A percentile compares a stretch with the other conserved stretches of the same genome.
phyloP scores from a whole-genome alignment of 2,888 invertebrate genomes.

The Cerceris rybyensis region DNA sequence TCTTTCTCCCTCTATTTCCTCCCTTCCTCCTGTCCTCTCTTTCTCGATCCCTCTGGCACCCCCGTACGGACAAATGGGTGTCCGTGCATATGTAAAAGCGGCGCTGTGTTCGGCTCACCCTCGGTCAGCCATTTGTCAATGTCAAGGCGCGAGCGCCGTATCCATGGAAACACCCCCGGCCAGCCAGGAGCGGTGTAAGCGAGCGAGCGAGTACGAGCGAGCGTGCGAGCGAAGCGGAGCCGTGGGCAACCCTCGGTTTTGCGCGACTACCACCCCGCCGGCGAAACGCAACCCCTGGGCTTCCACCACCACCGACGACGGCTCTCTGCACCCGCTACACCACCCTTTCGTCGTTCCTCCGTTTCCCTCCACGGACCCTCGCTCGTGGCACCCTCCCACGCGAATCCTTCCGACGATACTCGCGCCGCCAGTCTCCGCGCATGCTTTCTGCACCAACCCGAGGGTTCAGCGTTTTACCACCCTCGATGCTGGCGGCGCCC shows the following conservation, averaged over 20 bases:
- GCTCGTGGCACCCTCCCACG: constrained; percentile 24
- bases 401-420: constrained; percentile 29
- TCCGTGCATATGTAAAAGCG: constrained; percentile 82
- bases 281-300: constrained; percentile 68
- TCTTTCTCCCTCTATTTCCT: constrained; percentile 4
- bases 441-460: constrained; percentile 46
- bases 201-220: constrained; percentile 67
- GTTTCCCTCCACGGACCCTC: constrained; percentile 22
- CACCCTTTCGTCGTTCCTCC: constrained; percentile 53
- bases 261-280: constrained; percentile 67
- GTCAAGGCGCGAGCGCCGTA: constrained; percentile 82
- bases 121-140: constrained; percentile 82
- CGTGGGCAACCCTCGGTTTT: constrained; percentile 68
- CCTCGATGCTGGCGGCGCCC: constrained; percentile 72
- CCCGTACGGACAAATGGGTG: constrained; percentile 81
- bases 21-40: constrained; percentile 38
- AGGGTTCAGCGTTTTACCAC: constrained; percentile 62
- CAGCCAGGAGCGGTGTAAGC: constrained; percentile 67
- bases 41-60: constrained; percentile 64
- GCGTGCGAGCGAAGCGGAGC: constrained; percentile 61
- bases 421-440: constrained; percentile 56
- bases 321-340: constrained; percentile 31
- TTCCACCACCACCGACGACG: constrained; percentile 49
- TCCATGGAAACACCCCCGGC: constrained; percentile 80
- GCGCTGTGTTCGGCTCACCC: constrained; percentile 81